Conservation (phyloP, 1,140 invertebrate genomes). For the Aphidius gifuensis region DNA sequence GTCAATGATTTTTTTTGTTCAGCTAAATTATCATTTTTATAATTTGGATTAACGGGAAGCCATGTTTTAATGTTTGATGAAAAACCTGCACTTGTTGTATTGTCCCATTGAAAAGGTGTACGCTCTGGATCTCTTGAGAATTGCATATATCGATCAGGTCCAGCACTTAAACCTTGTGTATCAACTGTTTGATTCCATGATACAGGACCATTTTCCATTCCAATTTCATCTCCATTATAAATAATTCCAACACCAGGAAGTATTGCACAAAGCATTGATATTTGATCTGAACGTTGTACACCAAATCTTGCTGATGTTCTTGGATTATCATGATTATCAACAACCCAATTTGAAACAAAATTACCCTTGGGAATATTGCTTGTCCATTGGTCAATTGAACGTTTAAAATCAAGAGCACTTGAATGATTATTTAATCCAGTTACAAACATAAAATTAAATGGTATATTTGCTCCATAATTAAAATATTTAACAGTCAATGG, state of each 20-base stretch:
- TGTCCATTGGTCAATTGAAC: constrained; percentile 58
- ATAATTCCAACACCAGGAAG: constrained; percentile 67
- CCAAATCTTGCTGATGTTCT: constrained; percentile 25
- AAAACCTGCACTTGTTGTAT: constrained; percentile 64
- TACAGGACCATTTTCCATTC: constrained; percentile 66
- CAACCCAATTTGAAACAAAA: constrained; percentile 57
- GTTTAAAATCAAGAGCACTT: constrained; percentile 56
- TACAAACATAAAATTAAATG: constrained; percentile 63
- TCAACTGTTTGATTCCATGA: constrained; percentile 52
- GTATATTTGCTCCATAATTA: constrained; percentile 55
- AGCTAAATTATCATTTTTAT: constrained; percentile 55
- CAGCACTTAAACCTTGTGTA: constrained; percentile 49
- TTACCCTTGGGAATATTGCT: constrained; percentile 55
- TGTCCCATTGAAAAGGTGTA: constrained; percentile 77
- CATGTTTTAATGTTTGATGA: constrained; percentile 57
- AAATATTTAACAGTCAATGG: constrained; percentile 61
- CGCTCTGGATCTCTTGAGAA: constrained; percentile 62
- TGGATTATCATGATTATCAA: constrained; percentile 37
- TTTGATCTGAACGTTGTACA: constrained; percentile 61
- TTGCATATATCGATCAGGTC: constrained; percentile 40
- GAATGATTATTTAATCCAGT: constrained; percentile 53
- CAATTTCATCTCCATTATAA: constrained; percentile 78
- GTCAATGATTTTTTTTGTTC: constrained; percentile 36
- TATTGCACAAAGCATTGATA: constrained; percentile 62
- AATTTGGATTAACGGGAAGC: constrained; percentile 63